These are phyloP conservation scores for Anarrhichthys ocellatus DNA, from an alignment of 2,113 vertebrate genomes.

Conservation along the genomic window DNA sequence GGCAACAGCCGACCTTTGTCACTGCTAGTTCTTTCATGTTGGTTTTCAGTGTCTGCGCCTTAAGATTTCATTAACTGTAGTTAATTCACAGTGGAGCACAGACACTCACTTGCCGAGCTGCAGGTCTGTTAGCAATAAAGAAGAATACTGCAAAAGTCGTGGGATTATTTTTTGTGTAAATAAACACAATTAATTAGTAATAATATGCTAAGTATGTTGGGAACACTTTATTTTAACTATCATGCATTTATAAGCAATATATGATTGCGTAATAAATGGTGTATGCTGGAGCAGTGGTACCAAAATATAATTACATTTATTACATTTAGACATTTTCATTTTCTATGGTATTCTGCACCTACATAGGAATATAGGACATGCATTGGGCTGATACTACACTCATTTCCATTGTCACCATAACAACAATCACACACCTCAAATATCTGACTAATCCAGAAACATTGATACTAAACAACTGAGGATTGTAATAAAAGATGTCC, in stretches of 20 bases:
- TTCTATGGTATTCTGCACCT: neutral
- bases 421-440: neutral
- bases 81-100: neutral
- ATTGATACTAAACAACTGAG: neutral
- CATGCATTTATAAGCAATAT: neutral
- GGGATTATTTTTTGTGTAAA: neutral
- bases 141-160: neutral
- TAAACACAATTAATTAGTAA: neutral
- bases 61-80: neutral
- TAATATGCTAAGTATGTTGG: neutral
- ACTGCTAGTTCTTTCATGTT: neutral
- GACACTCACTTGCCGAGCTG: neutral
- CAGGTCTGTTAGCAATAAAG: neutral
- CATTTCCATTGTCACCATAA: neutral
- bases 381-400: neutral
- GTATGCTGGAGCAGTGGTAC: neutral
- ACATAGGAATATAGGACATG: neutral
- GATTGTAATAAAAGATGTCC: neutral
- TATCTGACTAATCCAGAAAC: neutral
- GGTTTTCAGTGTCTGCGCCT: neutral
- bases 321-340: neutral
- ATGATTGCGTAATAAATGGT: neutral
- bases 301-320: neutral
- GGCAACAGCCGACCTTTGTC: neutral
- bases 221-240: neutral